Evolutionary conservation across 2,797 vertebrate species (phyloP), one percentile per base, ranked within the genome.

Genomic region (Darevskia mixta): DNA sequence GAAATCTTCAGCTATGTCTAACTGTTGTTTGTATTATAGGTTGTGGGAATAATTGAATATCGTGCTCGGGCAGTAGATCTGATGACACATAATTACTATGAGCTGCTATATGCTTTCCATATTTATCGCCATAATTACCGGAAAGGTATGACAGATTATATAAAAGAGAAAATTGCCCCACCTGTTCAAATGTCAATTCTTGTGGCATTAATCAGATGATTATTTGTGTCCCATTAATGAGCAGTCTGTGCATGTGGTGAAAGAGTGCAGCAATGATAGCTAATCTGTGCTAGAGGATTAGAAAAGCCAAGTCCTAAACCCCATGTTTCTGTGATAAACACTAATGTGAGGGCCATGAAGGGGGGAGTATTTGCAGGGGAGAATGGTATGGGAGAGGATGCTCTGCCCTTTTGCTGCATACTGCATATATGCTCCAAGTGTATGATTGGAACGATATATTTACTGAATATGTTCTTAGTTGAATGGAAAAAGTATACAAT

Each of bases 61-160:
- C 97, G 98, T 0, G 98, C 98, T 9, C 95, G 98, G 75, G 98
- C 98, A 0, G 97, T 99, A 88, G 99, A 99, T 91, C 97, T 99
- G 29, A 98, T 99, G 96, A 97, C 98, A 72, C 98, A 99, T 85
- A 99, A 98, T 88, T 99, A 99, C 96, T 99, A 99, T 0, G 98
- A 99, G 95, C 97, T 99, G 87, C 97, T 99, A 0, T 99, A 99
- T 0, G 98, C 98, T 13, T 99, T 99, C 95, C 99, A 99, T 89
- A 96, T 99, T 95, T 97, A 98, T 95, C 97, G 98, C 13, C 98
- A 99, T 96, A 99, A 99, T 96, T 99, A 98, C 94, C 97, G 99
- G 87, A 99, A 99, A 97, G 98, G 99, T 99, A 86, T 88, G 94
- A 78, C 25, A 43, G 8, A 73, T 77, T 0, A 29, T 23, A 15